Evolutionary conservation across 2,888 invertebrate genomes (phyloP), one percentile per base, ranked within the genome.

Genomic region (Hyppa rectilinea): DNA sequence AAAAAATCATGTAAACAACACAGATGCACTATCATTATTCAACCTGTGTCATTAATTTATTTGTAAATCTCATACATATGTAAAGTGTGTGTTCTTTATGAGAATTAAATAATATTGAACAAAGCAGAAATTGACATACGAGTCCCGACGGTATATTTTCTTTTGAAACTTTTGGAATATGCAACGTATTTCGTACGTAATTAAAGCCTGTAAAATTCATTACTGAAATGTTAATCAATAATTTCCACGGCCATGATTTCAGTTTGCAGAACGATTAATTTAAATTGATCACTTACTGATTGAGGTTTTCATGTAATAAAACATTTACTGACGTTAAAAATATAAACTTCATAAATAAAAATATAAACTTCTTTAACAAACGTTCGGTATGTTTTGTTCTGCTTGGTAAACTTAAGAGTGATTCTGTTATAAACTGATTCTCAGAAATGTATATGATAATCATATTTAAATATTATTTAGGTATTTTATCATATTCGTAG

Each of bases 221-320:
- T 10, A 17, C 38, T 23, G 29, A 66, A 23, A 66, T 50, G 14
- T 67, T 34, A 14, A 40, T 31, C 14, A 20, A 23, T 66, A 23
- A 66, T 49, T 67, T 38, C 23, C 36, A 14, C 4, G 20, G 4
- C 0, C 23, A 31, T 67, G 20, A 26, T 1, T 50, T 14, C 49
- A 40, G 40, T 50, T 66, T 14, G 20, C 38, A 40, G 38, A n/a
- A 36, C 12, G n/a, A 40, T 49, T 31, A 49, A 23, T 50, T 50
- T 67, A 40, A 50, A 38, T 66, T 66, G 14, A 31, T 20, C 10
- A n/a, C 20, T 26, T 4, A 6, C 26, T 6, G n/a, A 50, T 17
- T 67, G 20, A 20, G 20, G 49, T 38, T 50, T 34, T 4, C 31
- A n/a, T 20, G 10, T 66, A 38, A n/a, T 47, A 17, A 49, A 12